These are phyloP conservation scores for Thaumatotibia leucotreta DNA, from an alignment of 1,140 invertebrate species.

Conservation along the genomic window DNA sequence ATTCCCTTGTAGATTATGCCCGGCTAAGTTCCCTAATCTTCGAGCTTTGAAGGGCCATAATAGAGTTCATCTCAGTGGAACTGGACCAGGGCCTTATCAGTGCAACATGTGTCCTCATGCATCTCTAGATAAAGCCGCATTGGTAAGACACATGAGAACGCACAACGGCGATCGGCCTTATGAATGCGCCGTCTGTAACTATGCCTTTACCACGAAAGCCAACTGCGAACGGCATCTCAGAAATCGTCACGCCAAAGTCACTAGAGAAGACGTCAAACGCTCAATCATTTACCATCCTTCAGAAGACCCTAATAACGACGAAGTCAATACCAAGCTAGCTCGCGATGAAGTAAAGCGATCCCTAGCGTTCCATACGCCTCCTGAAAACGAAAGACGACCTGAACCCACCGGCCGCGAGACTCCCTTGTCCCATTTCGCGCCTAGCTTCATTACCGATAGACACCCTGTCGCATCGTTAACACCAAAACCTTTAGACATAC, in stretches of 20 bases:
- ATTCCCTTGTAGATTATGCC: conserved; percentile 92
- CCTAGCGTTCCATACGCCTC: conserved; percentile 60
- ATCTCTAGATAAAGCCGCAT: conserved; percentile 92
- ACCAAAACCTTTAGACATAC: conserved; percentile 45
- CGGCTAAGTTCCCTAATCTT: conserved; percentile 90
- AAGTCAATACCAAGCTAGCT: conserved; percentile 77
- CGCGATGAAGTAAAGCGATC: conserved; percentile 75
- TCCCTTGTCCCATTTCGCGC: conserved; percentile 72
- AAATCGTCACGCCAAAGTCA: conserved; percentile 90
- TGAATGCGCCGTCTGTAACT: conserved; percentile 95
- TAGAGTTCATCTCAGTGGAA: conserved; percentile 83
- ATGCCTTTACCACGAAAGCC: conserved; percentile 96
- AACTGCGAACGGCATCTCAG: conserved; percentile 94
- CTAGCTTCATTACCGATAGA: conserved; percentile 57
- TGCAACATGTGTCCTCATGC: conserved; percentile 96
- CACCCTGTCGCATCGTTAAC: conserved; percentile 53
- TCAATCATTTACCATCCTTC: conserved; percentile 91
- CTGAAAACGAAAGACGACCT: conserved; percentile 58
- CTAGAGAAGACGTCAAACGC: conserved; percentile 90
- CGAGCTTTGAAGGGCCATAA: conserved; percentile 94
- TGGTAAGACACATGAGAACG: conserved; percentile 92
- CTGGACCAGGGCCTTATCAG: conserved; percentile 85
- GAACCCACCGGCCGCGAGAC: conserved; percentile 60
- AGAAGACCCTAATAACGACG: conserved; percentile 87
- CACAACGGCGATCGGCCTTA: conserved; percentile 97